phyloP scores from a whole-genome alignment of 2,797 vertebrate species.

The Champsocephalus gunnari region DNA sequence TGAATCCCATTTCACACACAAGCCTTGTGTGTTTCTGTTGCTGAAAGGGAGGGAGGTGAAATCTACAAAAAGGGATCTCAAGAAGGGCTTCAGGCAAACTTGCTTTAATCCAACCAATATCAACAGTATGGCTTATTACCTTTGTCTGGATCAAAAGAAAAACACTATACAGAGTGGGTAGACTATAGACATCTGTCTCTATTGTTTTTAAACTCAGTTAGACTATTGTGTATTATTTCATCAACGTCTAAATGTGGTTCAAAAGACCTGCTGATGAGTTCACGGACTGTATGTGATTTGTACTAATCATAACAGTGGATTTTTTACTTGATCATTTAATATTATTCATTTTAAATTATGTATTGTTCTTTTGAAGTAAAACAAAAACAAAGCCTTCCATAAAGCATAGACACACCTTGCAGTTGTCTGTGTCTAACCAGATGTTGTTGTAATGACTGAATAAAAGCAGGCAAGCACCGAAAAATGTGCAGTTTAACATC shows the following conservation, averaged over 20 bases:
- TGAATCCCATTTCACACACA: constrained; percentile 81
- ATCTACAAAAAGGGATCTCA: constrained; percentile 55
- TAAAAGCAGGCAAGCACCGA: constrained; percentile 23
- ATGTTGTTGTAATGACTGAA: constrained; percentile 16
- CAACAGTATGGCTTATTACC: constrained; percentile 41
- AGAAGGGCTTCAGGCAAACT: constrained; percentile 47
- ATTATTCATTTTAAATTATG: background rate
- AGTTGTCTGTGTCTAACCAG: constrained; percentile 6
- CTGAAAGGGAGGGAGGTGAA: constrained; percentile 67
- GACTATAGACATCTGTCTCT: constrained; percentile 2
- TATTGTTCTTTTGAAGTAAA: background rate
- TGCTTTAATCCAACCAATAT: constrained; percentile 55
- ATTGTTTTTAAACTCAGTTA: constrained; percentile 13
- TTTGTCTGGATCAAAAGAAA: constrained; percentile 48
- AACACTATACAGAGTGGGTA: constrained; percentile 27
- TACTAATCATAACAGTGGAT: background rate
- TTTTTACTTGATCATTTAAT: too few relatives aligned
- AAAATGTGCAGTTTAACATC: constrained; percentile 33
- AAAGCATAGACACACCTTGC: background rate
- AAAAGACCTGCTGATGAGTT: constrained; percentile 3
- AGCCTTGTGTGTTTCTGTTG: constrained; percentile 59
- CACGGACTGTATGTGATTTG: background rate
- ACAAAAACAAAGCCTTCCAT: background rate
- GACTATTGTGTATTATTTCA: constrained; percentile 4
- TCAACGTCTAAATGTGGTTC: background rate